These are phyloP conservation scores for Tokudaia tokunoshimensis DNA, from an alignment of 2,797 vertebrate species.

Conservation along the genomic window DNA sequence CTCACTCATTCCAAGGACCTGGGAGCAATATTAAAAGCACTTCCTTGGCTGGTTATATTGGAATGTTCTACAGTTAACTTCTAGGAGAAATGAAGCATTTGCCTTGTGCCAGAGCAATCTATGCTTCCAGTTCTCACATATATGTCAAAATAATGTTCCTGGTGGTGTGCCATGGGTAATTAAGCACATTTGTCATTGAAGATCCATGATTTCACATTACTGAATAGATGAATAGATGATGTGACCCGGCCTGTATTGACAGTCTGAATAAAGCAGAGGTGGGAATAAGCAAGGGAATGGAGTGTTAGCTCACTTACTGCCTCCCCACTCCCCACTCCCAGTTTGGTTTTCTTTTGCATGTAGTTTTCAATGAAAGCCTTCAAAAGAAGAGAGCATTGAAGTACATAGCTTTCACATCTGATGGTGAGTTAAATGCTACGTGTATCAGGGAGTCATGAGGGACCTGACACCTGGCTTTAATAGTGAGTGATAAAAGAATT, in stretches of 20 bases:
- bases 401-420: neutral
- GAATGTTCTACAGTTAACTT: slow-evolving; percentile 57
- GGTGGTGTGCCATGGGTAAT: slow-evolving; percentile 25
- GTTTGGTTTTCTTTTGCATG: neutral
- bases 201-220: slow-evolving; percentile 50
- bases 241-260: neutral
- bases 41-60: neutral
- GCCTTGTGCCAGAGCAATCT: slow-evolving; percentile 59
- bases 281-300: neutral
- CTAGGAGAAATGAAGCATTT: slow-evolving; percentile 20
- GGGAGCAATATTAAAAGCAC: slow-evolving; percentile 18
- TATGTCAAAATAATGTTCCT: slow-evolving; percentile 62
- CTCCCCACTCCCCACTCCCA: neutral
- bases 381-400: neutral
- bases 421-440: neutral
- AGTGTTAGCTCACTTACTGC: neutral
- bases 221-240: slow-evolving; percentile 56
- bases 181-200: slow-evolving; percentile 55
- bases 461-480: neutral
- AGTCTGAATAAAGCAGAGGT: neutral
- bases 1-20: neutral
- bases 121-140: slow-evolving; percentile 45
- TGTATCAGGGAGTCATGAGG: neutral
- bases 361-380: neutral
- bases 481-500: neutral